Evolutionary conservation across 2,888 invertebrate species (phyloP).

Genomic region (Harpalus rufipes): DNA sequence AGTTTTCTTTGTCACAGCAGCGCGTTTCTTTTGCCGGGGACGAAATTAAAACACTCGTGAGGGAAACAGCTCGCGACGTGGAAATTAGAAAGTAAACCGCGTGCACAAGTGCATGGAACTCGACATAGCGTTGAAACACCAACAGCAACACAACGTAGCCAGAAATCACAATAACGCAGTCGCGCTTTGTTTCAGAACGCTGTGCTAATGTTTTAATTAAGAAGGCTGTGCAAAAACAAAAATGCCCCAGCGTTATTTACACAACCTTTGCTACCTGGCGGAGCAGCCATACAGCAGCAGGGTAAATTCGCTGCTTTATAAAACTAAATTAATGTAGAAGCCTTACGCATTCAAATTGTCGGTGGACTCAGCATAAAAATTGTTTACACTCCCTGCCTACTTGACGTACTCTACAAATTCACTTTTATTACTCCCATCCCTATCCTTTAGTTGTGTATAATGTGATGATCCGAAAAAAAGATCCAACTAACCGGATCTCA

Average conservation of each 20-base stretch:
- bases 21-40: conserved; percentile 55
- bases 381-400: conserved; percentile 42
- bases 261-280: conserved; percentile 22
- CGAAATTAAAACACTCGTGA: conserved; percentile 64
- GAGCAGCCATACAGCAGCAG: conserved; percentile 32
- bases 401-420: conserved; percentile 24
- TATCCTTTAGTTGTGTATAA: too few relatives aligned
- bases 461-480: too few relatives aligned
- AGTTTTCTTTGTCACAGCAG: conserved; percentile 56
- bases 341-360: conserved; percentile 52
- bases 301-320: conserved; percentile 31
- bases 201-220: conserved; percentile 66
- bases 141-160: conserved; percentile 15
- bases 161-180: conserved; percentile 65
- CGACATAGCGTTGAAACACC: conserved; percentile 19
- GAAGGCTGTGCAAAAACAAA: conserved; percentile 51
- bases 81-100: conserved; percentile 63
- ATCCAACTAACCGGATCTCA: too few relatives aligned
- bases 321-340: conserved; percentile 59
- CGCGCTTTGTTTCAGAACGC: conserved; percentile 62
- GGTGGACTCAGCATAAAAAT: conserved; percentile 57
- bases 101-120: conserved; percentile 59
- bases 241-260: conserved; percentile 52
- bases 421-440: too few relatives aligned
- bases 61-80: conserved; percentile 46